Conservation (phyloP, 2,888 invertebrate species). For the Dynastes grantii region DNA sequence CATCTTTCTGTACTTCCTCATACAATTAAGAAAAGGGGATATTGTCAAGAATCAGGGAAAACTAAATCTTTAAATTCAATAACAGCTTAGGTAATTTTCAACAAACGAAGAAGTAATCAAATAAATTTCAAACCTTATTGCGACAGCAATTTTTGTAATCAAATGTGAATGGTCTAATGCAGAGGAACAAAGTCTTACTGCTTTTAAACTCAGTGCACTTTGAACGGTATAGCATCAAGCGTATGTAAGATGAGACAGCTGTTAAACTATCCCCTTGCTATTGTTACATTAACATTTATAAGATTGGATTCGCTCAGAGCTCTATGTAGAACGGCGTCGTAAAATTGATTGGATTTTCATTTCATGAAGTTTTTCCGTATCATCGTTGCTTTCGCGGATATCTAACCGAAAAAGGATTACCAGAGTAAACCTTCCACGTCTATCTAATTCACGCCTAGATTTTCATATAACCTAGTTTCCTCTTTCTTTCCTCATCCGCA, state of each 20-base stretch:
- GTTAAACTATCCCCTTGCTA: constrained; percentile 6
- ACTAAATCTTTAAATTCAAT: too few species aligned
- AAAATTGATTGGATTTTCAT: constrained; percentile 40
- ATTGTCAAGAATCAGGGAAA: too few species aligned
- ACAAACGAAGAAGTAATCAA: too few species aligned
- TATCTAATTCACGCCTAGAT: constrained; percentile 43
- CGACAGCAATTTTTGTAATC: neutral
- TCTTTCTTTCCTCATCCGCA: neutral
- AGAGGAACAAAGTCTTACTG: neutral
- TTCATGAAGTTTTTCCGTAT: constrained; percentile 22
- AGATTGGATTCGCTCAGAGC: constrained; percentile 8
- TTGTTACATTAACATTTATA: constrained; percentile 17
- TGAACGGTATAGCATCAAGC: neutral
- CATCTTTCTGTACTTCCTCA: too few species aligned
- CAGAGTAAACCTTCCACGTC: constrained; percentile 17
- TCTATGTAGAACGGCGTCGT: neutral
- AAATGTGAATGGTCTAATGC: neutral
- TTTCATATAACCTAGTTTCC: constrained; percentile 47
- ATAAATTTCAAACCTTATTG: too few species aligned
- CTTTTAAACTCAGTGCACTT: neutral
- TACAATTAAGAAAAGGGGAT: too few species aligned
- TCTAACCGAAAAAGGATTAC: constrained; percentile 30
- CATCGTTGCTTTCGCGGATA: constrained; percentile 10
- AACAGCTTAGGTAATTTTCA: too few species aligned
- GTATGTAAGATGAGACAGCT: constrained; percentile 1